Percentiles rank a stretch among this genome's conserved stretches.
Evolutionary conservation across 2,113 vertebrate species (phyloP).

Genomic region (Sorex araneus): DNA sequence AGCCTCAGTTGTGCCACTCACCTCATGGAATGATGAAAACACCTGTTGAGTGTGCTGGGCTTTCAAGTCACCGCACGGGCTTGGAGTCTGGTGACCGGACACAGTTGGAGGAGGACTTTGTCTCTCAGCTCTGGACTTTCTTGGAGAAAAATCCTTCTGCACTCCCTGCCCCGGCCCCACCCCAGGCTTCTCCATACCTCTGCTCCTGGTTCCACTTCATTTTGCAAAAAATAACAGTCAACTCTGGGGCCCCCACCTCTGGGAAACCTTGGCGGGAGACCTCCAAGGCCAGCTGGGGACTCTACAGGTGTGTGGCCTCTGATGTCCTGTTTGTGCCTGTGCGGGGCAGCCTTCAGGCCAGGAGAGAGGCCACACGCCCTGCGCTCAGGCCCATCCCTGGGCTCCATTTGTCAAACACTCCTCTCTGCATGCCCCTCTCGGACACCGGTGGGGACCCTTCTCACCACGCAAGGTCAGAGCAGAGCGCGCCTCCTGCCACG

Average conservation of each 20-base stretch:
- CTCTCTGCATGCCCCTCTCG: background rate
- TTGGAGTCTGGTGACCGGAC: no score
- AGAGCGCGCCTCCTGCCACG: no score
- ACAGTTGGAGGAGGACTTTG: background rate
- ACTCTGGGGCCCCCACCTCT: background rate
- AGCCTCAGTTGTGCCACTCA: conserved; percentile 43
- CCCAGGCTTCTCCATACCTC: background rate
- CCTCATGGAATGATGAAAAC: no score
- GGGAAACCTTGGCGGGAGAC: background rate
- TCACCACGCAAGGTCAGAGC: background rate
- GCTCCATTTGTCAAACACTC: background rate
- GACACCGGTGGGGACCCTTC: background rate
- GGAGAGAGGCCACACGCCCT: background rate
- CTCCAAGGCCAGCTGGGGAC: background rate
- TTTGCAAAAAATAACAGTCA: background rate
- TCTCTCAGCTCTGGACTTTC: background rate
- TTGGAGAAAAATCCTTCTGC: no score
- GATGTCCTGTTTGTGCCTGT: background rate
- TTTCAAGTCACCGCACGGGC: no score
- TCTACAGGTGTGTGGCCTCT: background rate
- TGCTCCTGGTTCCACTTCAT: background rate
- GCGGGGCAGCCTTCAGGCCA: no score
- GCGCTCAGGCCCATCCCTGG: background rate
- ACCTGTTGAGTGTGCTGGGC: no score
- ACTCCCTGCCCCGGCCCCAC: no score